Conservation (phyloP, 2,113 vertebrate species). For the Tonatia bakeri region DNA sequence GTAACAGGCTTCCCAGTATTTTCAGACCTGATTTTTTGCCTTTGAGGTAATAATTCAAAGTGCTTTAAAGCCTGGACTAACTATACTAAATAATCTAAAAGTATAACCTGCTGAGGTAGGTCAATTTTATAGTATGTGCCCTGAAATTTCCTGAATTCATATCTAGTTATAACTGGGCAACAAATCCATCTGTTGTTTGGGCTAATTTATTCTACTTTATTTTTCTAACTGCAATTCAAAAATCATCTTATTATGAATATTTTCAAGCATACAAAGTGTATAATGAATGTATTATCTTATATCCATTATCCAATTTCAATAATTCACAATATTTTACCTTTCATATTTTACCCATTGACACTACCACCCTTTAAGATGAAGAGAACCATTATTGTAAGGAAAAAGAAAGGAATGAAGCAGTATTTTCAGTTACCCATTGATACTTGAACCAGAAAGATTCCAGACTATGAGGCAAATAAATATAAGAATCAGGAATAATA, state of each 20-base stretch:
- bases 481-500: neutral
- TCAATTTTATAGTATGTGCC: neutral
- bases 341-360: neutral
- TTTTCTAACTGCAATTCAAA: neutral
- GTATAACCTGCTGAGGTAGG: neutral
- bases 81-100: slow-evolving; percentile 11
- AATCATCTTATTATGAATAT: neutral
- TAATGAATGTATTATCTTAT: neutral
- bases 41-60: slow-evolving; percentile 5
- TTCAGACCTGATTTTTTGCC: neutral
- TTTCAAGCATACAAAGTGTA: neutral
- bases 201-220: neutral
- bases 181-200: neutral
- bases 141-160: neutral
- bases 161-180: neutral
- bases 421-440: neutral
- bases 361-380: neutral
- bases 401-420: neutral
- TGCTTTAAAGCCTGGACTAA: neutral
- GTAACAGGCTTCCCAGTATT: neutral
- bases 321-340: slow-evolving; percentile 11
- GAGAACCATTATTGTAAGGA: neutral
- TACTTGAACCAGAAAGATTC: neutral
- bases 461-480: neutral
- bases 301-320: neutral